Percentiles rank a stretch among this genome's conserved stretches.
These are phyloP conservation scores for Gymnocheta viridis DNA, from an alignment of 2,888 invertebrate species.

Conservation along the genomic window DNA sequence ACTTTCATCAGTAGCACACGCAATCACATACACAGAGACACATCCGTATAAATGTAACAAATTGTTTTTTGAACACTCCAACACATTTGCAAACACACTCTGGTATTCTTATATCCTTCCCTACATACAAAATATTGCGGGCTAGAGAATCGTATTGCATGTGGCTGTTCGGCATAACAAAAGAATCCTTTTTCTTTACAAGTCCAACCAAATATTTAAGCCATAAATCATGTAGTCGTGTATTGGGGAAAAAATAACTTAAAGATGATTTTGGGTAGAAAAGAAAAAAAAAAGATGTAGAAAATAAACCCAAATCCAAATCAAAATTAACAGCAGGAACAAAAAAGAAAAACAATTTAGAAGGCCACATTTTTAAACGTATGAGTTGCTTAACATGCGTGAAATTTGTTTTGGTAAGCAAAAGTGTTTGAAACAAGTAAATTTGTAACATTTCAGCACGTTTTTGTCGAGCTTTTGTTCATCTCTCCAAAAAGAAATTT, in stretches of 20 bases:
- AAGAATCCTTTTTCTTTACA: background rate
- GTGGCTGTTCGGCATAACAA: conserved; percentile 22
- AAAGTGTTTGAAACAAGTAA: conserved; percentile 72
- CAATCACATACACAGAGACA: background rate
- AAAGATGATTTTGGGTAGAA: conserved; percentile 23
- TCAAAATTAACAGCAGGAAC: background rate
- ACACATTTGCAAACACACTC: background rate
- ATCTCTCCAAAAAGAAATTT: conserved; percentile 25
- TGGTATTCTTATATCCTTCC: background rate
- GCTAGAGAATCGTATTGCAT: conserved; percentile 16
- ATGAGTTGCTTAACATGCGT: conserved; percentile 73
- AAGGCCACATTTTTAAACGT: conserved; percentile 55
- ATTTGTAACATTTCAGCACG: conserved; percentile 70
- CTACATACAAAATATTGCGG: conserved; percentile 19
- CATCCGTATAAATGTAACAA: conserved; percentile 29
- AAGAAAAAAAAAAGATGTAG: background rate
- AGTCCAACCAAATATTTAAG: conserved; percentile 45
- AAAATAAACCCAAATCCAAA: background rate
- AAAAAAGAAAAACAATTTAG: conserved; percentile 1
- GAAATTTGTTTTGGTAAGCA: conserved; percentile 76
- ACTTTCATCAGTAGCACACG: conserved; percentile 47
- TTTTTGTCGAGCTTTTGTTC: conserved; percentile 47
- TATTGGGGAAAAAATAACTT: conserved; percentile 28
- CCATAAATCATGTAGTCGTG: conserved; percentile 72
- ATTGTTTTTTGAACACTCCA: conserved; percentile 63